Percentiles rank a stretch among this genome's conserved stretches.
These are phyloP conservation scores for Odontomyia ornata DNA, from an alignment of 2,888 invertebrate genomes.

Conservation along the genomic window DNA sequence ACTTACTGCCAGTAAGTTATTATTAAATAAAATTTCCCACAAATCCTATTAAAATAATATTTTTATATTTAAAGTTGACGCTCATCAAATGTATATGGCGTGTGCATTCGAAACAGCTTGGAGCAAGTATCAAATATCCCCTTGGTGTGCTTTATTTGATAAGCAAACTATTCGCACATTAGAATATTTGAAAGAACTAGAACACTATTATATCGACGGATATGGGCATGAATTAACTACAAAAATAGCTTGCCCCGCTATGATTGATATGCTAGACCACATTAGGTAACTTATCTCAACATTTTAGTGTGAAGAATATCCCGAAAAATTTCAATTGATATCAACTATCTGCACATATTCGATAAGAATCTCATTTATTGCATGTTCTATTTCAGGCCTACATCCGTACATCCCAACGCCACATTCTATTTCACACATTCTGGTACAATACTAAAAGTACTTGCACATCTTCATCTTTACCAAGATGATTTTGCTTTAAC, in stretches of 20 bases:
- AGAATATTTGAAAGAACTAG: slow-evolving; percentile 80
- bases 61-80: slow-evolving; percentile 63
- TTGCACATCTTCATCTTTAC: slow-evolving; percentile 78
- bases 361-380: too few relatives aligned
- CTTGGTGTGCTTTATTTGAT: slow-evolving; percentile 83
- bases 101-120: slow-evolving; percentile 88
- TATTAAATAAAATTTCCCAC: not conserved
- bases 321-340: not conserved
- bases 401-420: slow-evolving; percentile 63
- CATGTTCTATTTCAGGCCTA: too few relatives aligned
- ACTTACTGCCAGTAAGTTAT: slow-evolving; percentile 59
- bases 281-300: slow-evolving; percentile 69
- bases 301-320: slow-evolving; percentile 40
- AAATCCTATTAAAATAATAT: not conserved
- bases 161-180: slow-evolving; percentile 69
- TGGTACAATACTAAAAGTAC: slow-evolving; percentile 79
- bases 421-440: slow-evolving; percentile 84
- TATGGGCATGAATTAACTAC: slow-evolving; percentile 79
- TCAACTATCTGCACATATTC: too few relatives aligned
- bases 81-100: slow-evolving; percentile 73
- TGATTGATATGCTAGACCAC: slow-evolving; percentile 75
- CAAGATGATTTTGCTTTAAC: slow-evolving; percentile 71
- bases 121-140: slow-evolving; percentile 71
- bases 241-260: slow-evolving; percentile 78
- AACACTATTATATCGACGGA: slow-evolving; percentile 84